Evolutionary conservation across 2,888 invertebrate species (phyloP).

Genomic region (Himalopsyche kuldschensis): DNA sequence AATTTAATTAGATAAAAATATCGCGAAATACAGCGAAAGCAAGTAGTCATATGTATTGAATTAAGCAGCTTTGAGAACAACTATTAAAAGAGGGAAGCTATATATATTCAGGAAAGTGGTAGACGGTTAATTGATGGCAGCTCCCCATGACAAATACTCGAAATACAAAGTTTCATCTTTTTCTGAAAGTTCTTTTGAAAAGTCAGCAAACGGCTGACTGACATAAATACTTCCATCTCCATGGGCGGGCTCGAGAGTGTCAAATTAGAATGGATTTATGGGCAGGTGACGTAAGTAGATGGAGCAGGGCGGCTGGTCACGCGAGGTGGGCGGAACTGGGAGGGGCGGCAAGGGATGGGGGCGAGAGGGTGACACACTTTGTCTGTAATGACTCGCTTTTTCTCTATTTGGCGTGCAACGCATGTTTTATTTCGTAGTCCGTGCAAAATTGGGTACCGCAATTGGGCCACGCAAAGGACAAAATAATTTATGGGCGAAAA

Average conservation of each 20-base stretch:
- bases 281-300: constrained; percentile 18
- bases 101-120: no score
- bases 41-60: no score
- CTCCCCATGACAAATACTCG: no score
- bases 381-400: background rate
- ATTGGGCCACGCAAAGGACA: background rate
- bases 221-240: background rate
- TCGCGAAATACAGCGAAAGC: no score
- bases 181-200: background rate
- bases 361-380: background rate
- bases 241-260: background rate
- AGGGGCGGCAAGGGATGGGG: constrained; percentile 18
- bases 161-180: background rate
- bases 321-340: constrained; percentile 30
- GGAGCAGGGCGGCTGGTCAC: constrained; percentile 1
- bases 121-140: no score
- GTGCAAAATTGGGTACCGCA: background rate
- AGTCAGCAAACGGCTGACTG: background rate
- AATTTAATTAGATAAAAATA: no score
- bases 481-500: no score
- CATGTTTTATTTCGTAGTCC: background rate
- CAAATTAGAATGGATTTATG: constrained; percentile 21
- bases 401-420: background rate
- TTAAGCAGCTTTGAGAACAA: no score
- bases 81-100: no score